Evolutionary conservation across 2,888 invertebrate genomes (phyloP).

Genomic region (Nemoura dubitans): DNA sequence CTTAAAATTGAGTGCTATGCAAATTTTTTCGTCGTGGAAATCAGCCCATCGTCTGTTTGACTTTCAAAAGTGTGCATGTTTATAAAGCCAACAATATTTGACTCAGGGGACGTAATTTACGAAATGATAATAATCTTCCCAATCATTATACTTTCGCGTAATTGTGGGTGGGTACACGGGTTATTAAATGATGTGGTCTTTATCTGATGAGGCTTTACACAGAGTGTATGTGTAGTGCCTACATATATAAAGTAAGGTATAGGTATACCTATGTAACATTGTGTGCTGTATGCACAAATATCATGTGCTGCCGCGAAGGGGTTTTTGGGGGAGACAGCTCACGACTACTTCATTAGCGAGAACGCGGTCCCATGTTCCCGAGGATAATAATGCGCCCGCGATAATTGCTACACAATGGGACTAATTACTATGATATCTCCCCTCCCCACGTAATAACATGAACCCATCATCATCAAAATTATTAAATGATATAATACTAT

Average conservation of each 20-base stretch:
- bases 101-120: conserved; percentile 37
- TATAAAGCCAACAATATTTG: conserved; percentile 24
- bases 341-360: conserved; percentile 49
- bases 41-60: neutral
- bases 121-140: conserved; percentile 38
- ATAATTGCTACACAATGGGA: conserved; percentile 48
- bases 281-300: neutral
- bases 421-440: conserved; percentile 48
- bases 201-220: conserved; percentile 16
- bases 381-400: conserved; percentile 46
- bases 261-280: neutral
- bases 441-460: conserved; percentile 35
- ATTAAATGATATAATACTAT: conserved; percentile 40
- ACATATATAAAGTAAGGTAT: too few relatives aligned
- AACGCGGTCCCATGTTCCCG: conserved; percentile 46
- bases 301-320: neutral
- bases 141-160: conserved; percentile 39
- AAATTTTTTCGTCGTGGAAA: neutral
- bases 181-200: conserved; percentile 33
- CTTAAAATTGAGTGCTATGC: neutral
- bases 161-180: conserved; percentile 38
- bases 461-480: conserved; percentile 46
- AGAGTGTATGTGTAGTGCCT: too few relatives aligned
- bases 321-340: conserved; percentile 27
- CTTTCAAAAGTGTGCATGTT: conserved; percentile 25